A percentile compares a stretch with the other conserved stretches of the same genome.
These are phyloP conservation scores for Cataglyphis albicans DNA, from an alignment of 2,888 invertebrate genomes.

Conservation along the genomic window DNA sequence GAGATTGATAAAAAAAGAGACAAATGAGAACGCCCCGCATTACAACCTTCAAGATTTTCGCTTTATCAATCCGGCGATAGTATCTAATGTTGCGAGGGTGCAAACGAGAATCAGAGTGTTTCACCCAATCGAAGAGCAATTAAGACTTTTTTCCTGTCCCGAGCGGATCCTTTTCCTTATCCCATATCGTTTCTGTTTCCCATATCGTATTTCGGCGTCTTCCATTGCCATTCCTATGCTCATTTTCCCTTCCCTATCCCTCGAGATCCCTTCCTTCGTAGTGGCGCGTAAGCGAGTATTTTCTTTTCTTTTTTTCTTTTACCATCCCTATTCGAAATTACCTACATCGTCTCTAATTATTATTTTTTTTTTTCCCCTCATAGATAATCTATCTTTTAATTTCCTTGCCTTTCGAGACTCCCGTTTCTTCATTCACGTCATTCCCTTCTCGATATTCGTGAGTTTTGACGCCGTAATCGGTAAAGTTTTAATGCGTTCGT, in stretches of 20 bases:
- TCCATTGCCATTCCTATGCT: constrained; percentile 11
- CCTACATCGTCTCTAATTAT: constrained; percentile 71
- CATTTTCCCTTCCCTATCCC: constrained; percentile 6
- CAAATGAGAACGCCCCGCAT: constrained; percentile 10
- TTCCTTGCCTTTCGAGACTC: constrained; percentile 46
- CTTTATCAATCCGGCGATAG: constrained; percentile 37
- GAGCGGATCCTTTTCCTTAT: constrained; percentile 30
- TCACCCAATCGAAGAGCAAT: constrained; percentile 71
- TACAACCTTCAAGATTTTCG: constrained; percentile 22
- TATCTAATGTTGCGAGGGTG: constrained; percentile 42
- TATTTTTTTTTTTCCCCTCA: constrained; percentile 65
- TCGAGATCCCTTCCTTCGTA: constrained; percentile 16
- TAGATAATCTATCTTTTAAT: constrained; percentile 64
- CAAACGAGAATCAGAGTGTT: constrained; percentile 61
- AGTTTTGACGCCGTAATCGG: background rate
- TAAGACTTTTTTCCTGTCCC: constrained; percentile 67
- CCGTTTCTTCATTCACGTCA: constrained; percentile 26
- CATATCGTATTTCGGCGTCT: constrained; percentile 36
- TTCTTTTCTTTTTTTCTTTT: constrained; percentile 49
- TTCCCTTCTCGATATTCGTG: background rate
- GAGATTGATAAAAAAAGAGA: constrained; percentile 15
- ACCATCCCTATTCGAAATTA: constrained; percentile 63
- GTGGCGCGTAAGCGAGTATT: constrained; percentile 56
- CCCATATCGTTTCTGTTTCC: constrained; percentile 15
- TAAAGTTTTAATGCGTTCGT: constrained; percentile 53